These are phyloP conservation scores for Megaleporinus macrocephalus DNA, from an alignment of 2,113 vertebrate species.

Conservation along the genomic window DNA sequence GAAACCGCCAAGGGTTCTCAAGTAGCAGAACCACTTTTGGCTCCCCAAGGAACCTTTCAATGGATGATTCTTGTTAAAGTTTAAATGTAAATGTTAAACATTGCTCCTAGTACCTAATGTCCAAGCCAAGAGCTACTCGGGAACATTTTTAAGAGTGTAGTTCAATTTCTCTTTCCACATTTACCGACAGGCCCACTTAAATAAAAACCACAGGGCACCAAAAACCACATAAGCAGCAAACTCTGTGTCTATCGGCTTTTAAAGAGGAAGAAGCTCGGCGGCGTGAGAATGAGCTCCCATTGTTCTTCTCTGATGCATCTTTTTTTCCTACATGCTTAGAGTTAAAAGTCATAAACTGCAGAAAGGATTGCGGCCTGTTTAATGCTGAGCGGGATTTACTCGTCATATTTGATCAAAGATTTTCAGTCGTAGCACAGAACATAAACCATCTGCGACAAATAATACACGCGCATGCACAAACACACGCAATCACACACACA, in stretches of 20 bases:
- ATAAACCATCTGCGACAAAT: background rate
- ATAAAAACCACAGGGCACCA: background rate
- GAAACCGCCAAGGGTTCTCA: too few species aligned
- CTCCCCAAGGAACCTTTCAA: too few species aligned
- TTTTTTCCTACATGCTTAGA: background rate
- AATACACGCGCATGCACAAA: background rate
- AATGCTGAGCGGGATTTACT: background rate
- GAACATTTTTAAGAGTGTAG: background rate
- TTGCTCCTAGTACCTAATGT: background rate
- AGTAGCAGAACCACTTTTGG: too few species aligned
- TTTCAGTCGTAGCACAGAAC: background rate
- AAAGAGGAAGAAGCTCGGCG: background rate
- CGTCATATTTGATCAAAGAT: constrained; percentile 5
- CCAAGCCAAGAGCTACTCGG: background rate
- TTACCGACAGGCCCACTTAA: background rate
- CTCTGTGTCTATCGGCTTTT: background rate
- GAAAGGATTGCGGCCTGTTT: background rate
- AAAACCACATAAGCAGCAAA: background rate
- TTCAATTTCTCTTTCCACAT: background rate
- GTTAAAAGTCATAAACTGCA: background rate
- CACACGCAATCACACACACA: background rate
- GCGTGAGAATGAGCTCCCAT: background rate
- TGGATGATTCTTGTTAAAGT: too few species aligned
- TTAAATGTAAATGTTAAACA: too few species aligned
- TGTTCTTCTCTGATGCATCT: constrained; percentile 1